Base-by-base conservation (phyloP, 2,888 invertebrate genomes). In the Nezara viridula region DNA sequence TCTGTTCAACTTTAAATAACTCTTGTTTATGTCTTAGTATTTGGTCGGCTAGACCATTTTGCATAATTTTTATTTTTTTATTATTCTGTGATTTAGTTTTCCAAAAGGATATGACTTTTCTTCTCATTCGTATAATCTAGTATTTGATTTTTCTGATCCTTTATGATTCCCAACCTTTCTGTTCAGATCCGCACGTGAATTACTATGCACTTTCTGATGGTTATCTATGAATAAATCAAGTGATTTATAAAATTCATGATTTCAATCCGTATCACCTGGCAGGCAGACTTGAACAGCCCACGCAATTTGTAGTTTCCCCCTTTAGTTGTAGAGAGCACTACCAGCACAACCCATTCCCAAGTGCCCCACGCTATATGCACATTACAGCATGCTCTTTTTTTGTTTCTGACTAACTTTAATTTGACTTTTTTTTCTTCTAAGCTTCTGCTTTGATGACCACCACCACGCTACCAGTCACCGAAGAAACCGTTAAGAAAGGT, bases 381-480 rank as follows among this genome's bases (percentile, higher is more conserved):
- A 32, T 50, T 86, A 86, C 47, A 27, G 50, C 50, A 50, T 86
- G 50, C 21, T 32, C 21, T 81, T 85, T 47, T 86, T 86, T 86
- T 19, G 32, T 86, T 86, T 86, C 47, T 86, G 27, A 50, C 86
- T 50, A 86, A 66, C 50, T 89, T 90, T 90, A 89, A 89, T 90
- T 89, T 90, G 52, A 89, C 55, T 90, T 89, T 90, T 66, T 90
- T 89, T 90, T 88, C 87, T 66, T 87, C 88, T 85, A 90, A 90
- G 90, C 89, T 89, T 90, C 90, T 86, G 90, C 90, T 90, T 90
- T 90, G 90, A 90, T 90, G 90, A 90, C 90, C 85, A 90, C 89
- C 90, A 90, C 90, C 85, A 85, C 89, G 77, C 89, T 60, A 86
- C 86, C 90, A 89, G 89, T 88, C 66, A 89, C 89, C 89, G 90